Evolutionary conservation across 2,888 invertebrate genomes (phyloP).

Genomic region (Amphiduros pacificus): DNA sequence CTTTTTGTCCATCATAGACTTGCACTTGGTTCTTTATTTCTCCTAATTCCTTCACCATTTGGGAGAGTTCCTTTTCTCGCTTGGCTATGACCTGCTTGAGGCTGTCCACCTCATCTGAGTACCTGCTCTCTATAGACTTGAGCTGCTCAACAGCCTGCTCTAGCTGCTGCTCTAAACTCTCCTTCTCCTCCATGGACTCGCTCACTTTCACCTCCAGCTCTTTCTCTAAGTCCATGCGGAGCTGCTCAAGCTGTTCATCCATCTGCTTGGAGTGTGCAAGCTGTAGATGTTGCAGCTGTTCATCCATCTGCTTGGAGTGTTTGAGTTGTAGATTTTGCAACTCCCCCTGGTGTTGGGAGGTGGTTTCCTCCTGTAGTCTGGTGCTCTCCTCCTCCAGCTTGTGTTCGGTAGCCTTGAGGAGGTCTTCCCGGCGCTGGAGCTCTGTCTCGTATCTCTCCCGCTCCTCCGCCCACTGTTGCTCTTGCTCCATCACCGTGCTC

Average conservation of each 20-base stretch:
- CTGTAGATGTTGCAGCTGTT: slow-evolving; percentile 9
- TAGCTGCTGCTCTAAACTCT: slow-evolving; percentile 31
- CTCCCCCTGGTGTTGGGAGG: slow-evolving; percentile 6
- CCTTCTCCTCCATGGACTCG: slow-evolving; percentile 31
- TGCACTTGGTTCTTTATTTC: background rate
- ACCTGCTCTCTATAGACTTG: no score
- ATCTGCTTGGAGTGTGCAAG: slow-evolving; percentile 3
- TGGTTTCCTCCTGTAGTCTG: slow-evolving; percentile 11
- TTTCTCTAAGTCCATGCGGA: slow-evolving; percentile 4
- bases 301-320: no score
- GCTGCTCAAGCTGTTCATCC: background rate
- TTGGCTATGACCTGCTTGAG: slow-evolving; percentile 13
- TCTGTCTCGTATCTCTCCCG: background rate
- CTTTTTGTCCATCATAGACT: background rate
- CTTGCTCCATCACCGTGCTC: no score
- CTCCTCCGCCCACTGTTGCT: background rate
- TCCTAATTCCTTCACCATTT: background rate
- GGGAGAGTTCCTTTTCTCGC: background rate
- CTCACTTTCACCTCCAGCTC: slow-evolving; percentile 30
- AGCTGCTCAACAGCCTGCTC: no score
- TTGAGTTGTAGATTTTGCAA: background rate
- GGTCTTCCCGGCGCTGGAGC: background rate
- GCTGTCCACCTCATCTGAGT: no score
- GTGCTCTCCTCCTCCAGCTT: slow-evolving; percentile 24
- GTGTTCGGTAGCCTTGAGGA: slow-evolving; percentile 19